Evolutionary conservation across 2,113 vertebrate genomes (phyloP).

Genomic region (Cynoglossus semilaevis): DNA sequence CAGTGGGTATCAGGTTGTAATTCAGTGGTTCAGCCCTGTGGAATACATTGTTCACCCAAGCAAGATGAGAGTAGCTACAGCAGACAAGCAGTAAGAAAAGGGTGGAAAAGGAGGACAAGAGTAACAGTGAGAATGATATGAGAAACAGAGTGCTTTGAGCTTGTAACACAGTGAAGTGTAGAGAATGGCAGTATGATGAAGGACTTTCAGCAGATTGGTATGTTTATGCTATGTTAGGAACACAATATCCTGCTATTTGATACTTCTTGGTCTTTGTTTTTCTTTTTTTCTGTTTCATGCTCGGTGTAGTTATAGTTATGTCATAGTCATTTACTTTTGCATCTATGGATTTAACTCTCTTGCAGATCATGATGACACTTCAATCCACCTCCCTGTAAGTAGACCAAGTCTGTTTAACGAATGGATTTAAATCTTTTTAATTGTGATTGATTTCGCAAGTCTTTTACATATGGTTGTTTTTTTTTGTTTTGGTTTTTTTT

Average conservation of each 20-base stretch:
- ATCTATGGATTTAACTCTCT: neutral
- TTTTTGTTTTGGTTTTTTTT: too few relatives aligned
- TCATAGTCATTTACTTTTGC: too few relatives aligned
- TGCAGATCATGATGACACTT: slow-evolving; percentile 32
- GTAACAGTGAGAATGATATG: neutral
- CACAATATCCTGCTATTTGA: neutral
- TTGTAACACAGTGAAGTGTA: slow-evolving; percentile 7
- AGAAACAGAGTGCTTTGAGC: slow-evolving; percentile 7
- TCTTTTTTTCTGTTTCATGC: neutral
- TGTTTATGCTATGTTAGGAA: slow-evolving; percentile 7
- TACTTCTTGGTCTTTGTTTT: neutral
- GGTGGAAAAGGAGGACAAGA: neutral
- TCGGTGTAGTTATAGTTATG: neutral
- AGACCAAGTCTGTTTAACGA: too few relatives aligned
- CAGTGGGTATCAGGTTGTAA: too few relatives aligned
- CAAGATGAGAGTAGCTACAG: too few relatives aligned
- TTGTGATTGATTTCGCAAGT: too few relatives aligned
- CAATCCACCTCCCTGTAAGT: slow-evolving; percentile 43
- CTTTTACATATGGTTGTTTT: too few relatives aligned
- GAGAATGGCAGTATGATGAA: slow-evolving; percentile 53
- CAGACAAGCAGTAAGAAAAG: neutral
- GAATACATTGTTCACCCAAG: too few relatives aligned
- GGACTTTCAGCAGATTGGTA: slow-evolving; percentile 35
- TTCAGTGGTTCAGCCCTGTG: too few relatives aligned
- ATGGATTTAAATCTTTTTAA: too few relatives aligned